These are phyloP conservation scores for Arrhamphus sclerolepis DNA, from an alignment of 2,797 vertebrate genomes.

Conservation along the genomic window DNA sequence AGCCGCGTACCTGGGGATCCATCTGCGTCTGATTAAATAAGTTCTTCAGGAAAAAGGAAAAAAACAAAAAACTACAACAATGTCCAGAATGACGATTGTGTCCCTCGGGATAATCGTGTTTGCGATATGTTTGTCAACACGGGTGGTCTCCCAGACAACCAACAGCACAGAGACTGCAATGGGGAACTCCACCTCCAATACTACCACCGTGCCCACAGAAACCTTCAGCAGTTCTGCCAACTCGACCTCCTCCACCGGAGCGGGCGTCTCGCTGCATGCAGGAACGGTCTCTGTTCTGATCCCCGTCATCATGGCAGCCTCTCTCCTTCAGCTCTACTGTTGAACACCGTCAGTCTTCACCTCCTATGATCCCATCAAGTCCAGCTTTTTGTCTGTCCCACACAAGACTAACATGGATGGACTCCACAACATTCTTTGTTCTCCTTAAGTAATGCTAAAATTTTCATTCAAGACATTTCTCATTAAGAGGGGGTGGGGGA, in stretches of 20 bases:
- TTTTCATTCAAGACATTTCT: constrained; percentile 51
- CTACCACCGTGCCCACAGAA: constrained; percentile 56
- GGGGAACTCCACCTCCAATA: constrained; percentile 58
- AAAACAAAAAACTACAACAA: constrained; percentile 44
- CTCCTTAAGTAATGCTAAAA: constrained; percentile 47
- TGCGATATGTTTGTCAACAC: constrained; percentile 75
- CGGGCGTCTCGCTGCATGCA: constrained; percentile 78
- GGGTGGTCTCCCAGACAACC: constrained; percentile 70
- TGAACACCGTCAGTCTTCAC: constrained; percentile 67
- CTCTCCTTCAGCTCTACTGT: constrained; percentile 86
- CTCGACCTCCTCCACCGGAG: constrained; percentile 69
- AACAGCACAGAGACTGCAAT: constrained; percentile 21
- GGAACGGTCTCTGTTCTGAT: constrained; percentile 74
- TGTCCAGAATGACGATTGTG: constrained; percentile 74
- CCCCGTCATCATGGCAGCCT: constrained; percentile 76
- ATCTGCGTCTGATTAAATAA: constrained; percentile 43
- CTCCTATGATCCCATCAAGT: constrained; percentile 25
- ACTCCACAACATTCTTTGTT: constrained; percentile 41
- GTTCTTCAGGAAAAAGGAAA: constrained; percentile 9
- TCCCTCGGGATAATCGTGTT: constrained; percentile 75
- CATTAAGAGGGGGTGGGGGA: constrained; percentile 27
- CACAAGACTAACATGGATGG: constrained; percentile 68
- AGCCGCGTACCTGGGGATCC: constrained; percentile 40
- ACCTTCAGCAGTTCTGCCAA: constrained; percentile 54
- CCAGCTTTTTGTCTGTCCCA: constrained; percentile 34